Percentiles rank a stretch among this genome's conserved stretches.
These are phyloP conservation scores for Nycticorax nycticorax DNA, from an alignment of 2,113 vertebrate genomes.

Conservation along the genomic window DNA sequence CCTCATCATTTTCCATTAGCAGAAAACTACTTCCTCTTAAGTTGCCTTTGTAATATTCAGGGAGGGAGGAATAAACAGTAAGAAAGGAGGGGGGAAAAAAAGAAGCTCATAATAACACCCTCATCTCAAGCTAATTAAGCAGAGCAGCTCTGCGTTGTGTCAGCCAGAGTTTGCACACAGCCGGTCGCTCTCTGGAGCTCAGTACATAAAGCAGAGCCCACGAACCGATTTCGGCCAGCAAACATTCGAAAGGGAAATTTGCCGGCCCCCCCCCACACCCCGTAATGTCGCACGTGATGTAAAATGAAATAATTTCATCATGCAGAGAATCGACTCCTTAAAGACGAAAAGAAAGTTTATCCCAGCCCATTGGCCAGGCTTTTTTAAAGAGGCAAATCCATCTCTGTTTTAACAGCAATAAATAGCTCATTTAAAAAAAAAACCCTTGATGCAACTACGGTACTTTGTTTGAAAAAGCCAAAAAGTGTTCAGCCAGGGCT, in stretches of 20 bases:
- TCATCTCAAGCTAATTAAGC: slow-evolving; percentile 43
- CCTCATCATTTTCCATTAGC: neutral
- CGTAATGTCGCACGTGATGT: fast-evolving
- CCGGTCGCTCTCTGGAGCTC: neutral
- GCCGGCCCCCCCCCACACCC: neutral
- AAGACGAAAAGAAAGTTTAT: neutral
- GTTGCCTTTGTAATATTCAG: neutral
- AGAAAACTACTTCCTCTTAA: neutral
- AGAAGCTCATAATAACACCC: neutral
- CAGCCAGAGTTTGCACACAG: neutral
- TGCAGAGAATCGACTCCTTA: neutral
- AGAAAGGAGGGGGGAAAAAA: neutral
- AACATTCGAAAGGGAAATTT: neutral
- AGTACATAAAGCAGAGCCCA: slow-evolving; percentile 6
- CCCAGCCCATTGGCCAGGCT: neutral
- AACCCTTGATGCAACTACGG: neutral
- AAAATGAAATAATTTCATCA: neutral
- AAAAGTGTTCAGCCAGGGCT: neutral
- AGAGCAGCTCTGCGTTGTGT: neutral
- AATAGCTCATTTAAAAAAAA: fast-evolving
- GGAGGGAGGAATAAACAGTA: neutral
- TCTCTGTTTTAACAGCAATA: neutral
- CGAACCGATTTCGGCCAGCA: neutral
- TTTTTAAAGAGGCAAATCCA: neutral
- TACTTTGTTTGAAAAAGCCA: neutral